These are phyloP conservation scores for Anoplopoma fimbria DNA, from an alignment of 2,113 vertebrate genomes.

Conservation along the genomic window DNA sequence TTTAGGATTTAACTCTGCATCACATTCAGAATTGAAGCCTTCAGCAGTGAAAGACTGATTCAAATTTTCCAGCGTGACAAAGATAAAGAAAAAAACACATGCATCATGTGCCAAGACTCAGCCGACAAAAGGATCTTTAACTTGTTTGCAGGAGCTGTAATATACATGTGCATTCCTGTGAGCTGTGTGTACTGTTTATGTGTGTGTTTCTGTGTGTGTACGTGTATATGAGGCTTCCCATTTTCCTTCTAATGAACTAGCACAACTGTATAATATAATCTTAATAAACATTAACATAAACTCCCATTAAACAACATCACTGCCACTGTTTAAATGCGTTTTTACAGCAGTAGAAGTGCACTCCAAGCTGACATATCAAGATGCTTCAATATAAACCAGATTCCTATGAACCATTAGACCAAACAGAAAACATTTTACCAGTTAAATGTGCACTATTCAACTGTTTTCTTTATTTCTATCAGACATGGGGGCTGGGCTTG, in stretches of 20 bases:
- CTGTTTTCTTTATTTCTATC: constrained; percentile 29
- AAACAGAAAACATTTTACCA: constrained; percentile 59
- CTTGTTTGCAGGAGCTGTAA: constrained; percentile 20
- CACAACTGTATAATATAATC: too few relatives aligned
- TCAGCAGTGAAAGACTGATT: constrained; percentile 27
- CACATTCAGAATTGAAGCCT: constrained; percentile 31
- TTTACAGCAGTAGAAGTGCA: constrained; percentile 39
- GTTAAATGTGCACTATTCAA: constrained; percentile 31
- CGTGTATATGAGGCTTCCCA: background rate
- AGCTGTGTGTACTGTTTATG: constrained; percentile 10
- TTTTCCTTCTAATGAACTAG: constrained; percentile 42
- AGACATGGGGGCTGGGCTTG: constrained; percentile 11
- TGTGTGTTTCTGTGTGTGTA: background rate
- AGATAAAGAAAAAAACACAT: constrained; percentile 21
- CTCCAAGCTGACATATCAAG: constrained; percentile 35
- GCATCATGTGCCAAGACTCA: constrained; percentile 50
- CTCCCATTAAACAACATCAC: constrained; percentile 46
- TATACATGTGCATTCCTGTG: constrained; percentile 20
- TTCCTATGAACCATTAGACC: constrained; percentile 45
- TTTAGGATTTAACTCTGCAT: constrained; percentile 14
- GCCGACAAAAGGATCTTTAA: constrained; percentile 50
- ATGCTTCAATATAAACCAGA: constrained; percentile 56
- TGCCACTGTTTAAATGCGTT: constrained; percentile 42
- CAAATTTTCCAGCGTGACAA: constrained; percentile 43
- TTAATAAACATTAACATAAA: too few relatives aligned